Base-by-base conservation (phyloP, 2,797 vertebrate species). In the Spinibarbus caldwelli region DNA sequence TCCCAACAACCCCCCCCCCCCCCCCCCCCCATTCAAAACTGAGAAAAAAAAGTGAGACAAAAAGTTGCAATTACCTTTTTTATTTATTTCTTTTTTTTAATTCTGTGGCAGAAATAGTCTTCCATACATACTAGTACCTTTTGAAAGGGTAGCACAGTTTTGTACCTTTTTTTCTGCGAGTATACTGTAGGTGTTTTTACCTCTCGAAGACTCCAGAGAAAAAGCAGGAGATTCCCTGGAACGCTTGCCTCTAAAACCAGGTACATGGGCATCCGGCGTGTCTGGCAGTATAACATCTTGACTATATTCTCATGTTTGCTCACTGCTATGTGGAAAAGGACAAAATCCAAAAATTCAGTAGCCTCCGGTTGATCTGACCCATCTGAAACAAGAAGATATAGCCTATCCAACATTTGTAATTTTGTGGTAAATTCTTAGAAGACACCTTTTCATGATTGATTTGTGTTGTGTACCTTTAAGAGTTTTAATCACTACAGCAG, bases 161-260 rank as follows among this genome's bases (percentile, higher is more conserved):
- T 57, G 23, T 23, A 57, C 21, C 3, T 57, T 54, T 54, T 45
- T 54, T 54, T 54, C 52, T 57, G 29, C 3, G 29, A 31, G 62
- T 19, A 19, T 19, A 9, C 17, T 67, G 7, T 17, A 26, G 2
- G 54, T 62, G 29, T 29, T 73, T 47, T 89, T 90, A 92, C 92
- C 66, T 93, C 90, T 91, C 90, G 89, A 86, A 93, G 89, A 0
- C 82, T 89, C 95, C 94, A 95, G 43, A 93, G 92, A 84, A 93
- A 93, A 85, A 92, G 87, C 59, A 94, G 91, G 23, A 95, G 94
- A 86, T 94, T 93, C 3, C 93, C 94, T 0, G 94, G 93, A 84
- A 66, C 88, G 87, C 47, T 66, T 78, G 87, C 90, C 6, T 94
- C 91, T 31, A 95, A 85, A 79, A 95, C 85, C 88, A 95, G 86